These are phyloP conservation scores for Zoanthus sansibaricus DNA, from an alignment of 92 coral and sea anemone species.

Conservation along the genomic window DNA sequence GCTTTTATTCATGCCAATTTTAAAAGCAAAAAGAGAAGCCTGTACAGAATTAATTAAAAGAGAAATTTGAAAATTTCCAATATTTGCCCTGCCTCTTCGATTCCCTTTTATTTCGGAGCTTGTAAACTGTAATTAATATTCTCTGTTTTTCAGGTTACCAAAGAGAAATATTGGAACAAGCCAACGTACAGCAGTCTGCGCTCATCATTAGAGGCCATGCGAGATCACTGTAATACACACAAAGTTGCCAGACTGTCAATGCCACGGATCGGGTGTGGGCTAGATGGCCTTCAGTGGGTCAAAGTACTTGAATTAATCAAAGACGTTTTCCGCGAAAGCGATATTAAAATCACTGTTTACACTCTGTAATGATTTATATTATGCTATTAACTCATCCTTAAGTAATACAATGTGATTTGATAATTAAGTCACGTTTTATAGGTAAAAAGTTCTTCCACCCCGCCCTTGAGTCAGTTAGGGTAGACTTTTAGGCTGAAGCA, in stretches of 20 bases:
- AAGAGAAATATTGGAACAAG: conserved; percentile 83
- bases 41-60: too few species aligned
- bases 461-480: too few species aligned
- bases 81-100: not conserved
- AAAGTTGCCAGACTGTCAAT: conserved; percentile 75
- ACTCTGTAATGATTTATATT: conserved; percentile 35
- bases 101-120: not conserved
- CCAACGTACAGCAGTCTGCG: conserved; percentile 82
- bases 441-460: too few species aligned
- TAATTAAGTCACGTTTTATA: too few species aligned
- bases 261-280: conserved; percentile 96
- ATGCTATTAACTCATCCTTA: too few species aligned
- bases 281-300: conserved; percentile 86
- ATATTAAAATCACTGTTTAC: conserved; percentile 73
- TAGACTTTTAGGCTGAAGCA: too few species aligned
- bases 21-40: too few species aligned
- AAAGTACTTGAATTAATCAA: conserved; percentile 68
- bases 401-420: too few species aligned
- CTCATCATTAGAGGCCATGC: conserved; percentile 77
- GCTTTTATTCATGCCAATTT: not conserved
- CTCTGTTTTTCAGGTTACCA: conserved; percentile 71
- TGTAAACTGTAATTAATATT: not conserved
- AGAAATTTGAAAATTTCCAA: too few species aligned
- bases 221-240: conserved; percentile 71
- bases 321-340: conserved; percentile 71